These are phyloP conservation scores for Petroica traversi DNA, from an alignment of 2,113 vertebrate species.

Conservation along the genomic window DNA sequence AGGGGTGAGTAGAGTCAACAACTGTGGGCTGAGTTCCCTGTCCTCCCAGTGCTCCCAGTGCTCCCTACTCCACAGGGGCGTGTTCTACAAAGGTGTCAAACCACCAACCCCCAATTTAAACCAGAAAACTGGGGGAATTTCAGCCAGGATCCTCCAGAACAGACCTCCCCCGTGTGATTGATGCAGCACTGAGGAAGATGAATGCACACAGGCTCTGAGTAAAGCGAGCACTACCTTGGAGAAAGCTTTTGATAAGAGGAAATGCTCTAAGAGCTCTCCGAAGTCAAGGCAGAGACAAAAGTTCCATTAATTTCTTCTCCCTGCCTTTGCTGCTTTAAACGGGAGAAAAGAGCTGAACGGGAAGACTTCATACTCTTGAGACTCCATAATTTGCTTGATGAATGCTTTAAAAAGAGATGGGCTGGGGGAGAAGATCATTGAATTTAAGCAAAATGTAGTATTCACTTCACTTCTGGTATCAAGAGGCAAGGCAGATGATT, in stretches of 20 bases:
- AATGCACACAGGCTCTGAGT: neutral
- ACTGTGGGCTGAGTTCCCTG: neutral
- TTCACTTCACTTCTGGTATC: neutral
- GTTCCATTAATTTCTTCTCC: constrained; percentile 19
- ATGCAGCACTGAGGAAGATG: constrained; percentile 29
- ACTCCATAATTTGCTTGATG: neutral
- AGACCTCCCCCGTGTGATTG: neutral
- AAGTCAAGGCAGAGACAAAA: constrained; percentile 42
- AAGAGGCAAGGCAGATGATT: neutral
- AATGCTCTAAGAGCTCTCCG: constrained; percentile 25
- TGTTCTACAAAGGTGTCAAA: neutral
- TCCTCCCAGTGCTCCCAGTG: neutral
- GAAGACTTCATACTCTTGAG: neutral
- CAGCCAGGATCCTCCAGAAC: neutral
- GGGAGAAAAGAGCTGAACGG: neutral
- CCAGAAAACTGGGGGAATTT: neutral
- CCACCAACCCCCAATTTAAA: neutral
- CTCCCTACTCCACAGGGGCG: neutral
- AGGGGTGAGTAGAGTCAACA: neutral
- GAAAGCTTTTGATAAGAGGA: constrained; percentile 33
- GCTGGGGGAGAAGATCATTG: constrained; percentile 1
- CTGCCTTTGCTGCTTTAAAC: constrained; percentile 18
- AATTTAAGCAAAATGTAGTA: constrained; percentile 8
- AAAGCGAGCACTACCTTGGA: constrained; percentile 3
- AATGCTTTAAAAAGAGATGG: constrained; percentile 25